These are phyloP conservation scores for Grapholita molesta DNA, from an alignment of 1,140 invertebrate genomes.

Conservation along the genomic window DNA sequence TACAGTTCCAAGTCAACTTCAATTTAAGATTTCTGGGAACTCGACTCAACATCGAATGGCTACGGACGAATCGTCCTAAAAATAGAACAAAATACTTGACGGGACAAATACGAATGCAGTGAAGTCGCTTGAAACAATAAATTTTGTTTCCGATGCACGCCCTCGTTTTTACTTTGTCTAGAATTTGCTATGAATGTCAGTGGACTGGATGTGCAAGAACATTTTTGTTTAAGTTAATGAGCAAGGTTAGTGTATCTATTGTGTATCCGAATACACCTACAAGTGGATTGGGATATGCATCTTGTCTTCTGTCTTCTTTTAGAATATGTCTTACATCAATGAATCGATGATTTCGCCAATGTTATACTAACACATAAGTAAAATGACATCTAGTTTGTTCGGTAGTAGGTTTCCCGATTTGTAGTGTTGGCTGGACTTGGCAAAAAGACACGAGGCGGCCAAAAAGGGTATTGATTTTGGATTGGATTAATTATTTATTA, in stretches of 20 bases:
- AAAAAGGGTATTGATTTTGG: too few species aligned
- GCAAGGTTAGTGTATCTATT: neutral
- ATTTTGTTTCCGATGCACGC: constrained; percentile 19
- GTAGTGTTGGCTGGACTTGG: too few species aligned
- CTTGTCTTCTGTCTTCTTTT: too few species aligned
- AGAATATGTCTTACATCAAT: too few species aligned
- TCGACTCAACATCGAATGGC: neutral
- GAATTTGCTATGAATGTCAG: constrained; percentile 2
- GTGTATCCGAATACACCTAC: too few species aligned
- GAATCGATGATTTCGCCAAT: too few species aligned
- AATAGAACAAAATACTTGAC: neutral
- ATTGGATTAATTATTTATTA: too few species aligned
- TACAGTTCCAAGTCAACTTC: neutral
- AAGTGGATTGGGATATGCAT: too few species aligned
- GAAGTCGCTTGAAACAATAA: constrained; percentile 18
- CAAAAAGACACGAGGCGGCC: too few species aligned
- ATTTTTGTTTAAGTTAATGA: neutral
- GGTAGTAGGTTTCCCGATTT: too few species aligned
- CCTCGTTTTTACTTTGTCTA: constrained; percentile 10
- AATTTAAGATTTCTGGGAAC: neutral
- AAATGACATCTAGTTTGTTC: too few species aligned
- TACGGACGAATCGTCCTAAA: neutral
- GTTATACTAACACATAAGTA: too few species aligned
- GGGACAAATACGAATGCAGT: constrained; percentile 2
- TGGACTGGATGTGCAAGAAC: neutral